Evolutionary conservation across 2,797 vertebrate genomes (phyloP).

Genomic region (Esox lucius): DNA sequence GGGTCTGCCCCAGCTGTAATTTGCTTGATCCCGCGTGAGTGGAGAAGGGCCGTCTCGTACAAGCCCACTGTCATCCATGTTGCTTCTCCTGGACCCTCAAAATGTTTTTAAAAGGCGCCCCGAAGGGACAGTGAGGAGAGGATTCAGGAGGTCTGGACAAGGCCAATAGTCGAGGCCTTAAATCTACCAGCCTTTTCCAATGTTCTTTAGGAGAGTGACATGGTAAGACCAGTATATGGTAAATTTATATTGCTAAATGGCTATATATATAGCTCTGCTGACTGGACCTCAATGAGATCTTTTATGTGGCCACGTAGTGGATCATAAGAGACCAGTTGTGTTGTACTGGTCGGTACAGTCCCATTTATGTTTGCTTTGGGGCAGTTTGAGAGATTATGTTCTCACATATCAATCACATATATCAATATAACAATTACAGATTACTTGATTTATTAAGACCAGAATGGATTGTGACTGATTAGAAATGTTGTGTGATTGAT

Average conservation of each 20-base stretch:
- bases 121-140: too few relatives aligned
- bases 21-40: too few relatives aligned
- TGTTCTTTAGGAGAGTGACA: neutral
- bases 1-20: too few relatives aligned
- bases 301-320: conserved; percentile 16
- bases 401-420: neutral
- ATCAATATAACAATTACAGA: conserved; percentile 7
- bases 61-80: too few relatives aligned
- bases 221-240: neutral
- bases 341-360: neutral
- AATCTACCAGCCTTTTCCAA: neutral
- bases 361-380: neutral
- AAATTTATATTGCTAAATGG: neutral
- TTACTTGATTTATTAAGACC: conserved; percentile 30
- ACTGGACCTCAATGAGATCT: neutral
- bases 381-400: neutral
- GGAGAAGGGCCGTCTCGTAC: too few relatives aligned
- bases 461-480: conserved; percentile 9
- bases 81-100: too few relatives aligned
- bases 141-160: too few relatives aligned
- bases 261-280: neutral
- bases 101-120: too few relatives aligned
- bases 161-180: neutral
- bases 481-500: conserved; percentile 24
- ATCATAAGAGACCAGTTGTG: neutral